Base-by-base conservation (phyloP, 2,797 vertebrate genomes). In the Acrossocheilus wenchowensis region DNA sequence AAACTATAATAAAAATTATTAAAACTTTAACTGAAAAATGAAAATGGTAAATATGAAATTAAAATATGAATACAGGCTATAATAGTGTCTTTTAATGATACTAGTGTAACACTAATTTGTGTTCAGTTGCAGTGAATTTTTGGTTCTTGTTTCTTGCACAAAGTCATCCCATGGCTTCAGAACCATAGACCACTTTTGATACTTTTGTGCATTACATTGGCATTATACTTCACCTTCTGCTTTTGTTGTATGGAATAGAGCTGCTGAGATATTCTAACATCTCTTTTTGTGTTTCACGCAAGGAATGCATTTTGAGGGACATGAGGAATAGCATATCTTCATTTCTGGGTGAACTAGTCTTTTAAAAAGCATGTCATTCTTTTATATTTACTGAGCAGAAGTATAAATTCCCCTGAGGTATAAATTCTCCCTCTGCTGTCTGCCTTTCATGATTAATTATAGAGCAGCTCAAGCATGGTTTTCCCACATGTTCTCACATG, bases 371-470 rank as follows among this genome's bases (percentile, higher is more conserved):
- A 34, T 74, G 21, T 43, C 12, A 9, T 83, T 30, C 45, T n/a
- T 3, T 9, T 68, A 15, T 3, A 15, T 23, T 19, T 66, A 54
- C 36, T 52, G 73, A 54, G 54, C 34, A 54, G 45, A 15, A 36
- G 73, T 85, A 34, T 41, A 52, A 8, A 69, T n/a, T 68, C 10
- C 2, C 50, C 36, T 72, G 66, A 4, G 23, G 23, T n/a, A 60
- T 60, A 60, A 60, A n/a, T 64, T 48, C 52, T 10, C n/a, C 41
- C n/a, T 17, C 30, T 64, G 36, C 66, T 48, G 36, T 26, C 23
- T 23, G 9, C 39, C n/a, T 72, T 73, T 85, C 23, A 71, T 43
- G 11, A 15, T 57, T 23, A 86, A 81, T 86, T 81, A 81, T 86
- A 81, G 78, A 75, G 78, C 15, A 21, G 69, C 64, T 60, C 36